These are phyloP conservation scores for Leptinotarsa undecemlineata DNA, from an alignment of 1,140 invertebrate species.

Conservation along the genomic window DNA sequence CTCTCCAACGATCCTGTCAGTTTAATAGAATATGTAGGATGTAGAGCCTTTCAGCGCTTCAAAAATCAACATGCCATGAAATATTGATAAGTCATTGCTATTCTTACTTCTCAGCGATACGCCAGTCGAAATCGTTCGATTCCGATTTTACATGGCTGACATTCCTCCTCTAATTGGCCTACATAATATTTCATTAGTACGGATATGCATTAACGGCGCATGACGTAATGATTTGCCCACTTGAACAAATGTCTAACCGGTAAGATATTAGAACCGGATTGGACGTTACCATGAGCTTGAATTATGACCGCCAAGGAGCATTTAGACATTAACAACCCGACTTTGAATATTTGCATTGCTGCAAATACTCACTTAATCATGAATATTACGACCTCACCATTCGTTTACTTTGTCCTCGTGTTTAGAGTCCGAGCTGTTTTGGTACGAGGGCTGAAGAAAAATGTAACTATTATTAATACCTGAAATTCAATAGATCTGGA, in stretches of 20 bases:
- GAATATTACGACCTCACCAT: slow-evolving; percentile 13
- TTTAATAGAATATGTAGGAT: too few relatives aligned
- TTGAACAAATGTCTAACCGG: not conserved
- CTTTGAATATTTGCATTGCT: slow-evolving; percentile 12
- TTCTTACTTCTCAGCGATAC: not conserved
- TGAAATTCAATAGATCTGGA: too few relatives aligned
- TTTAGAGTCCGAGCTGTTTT: not conserved
- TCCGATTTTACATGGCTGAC: slow-evolving; percentile 7
- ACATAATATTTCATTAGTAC: slow-evolving; percentile 8
- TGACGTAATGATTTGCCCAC: slow-evolving; percentile 16
- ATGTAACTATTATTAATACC: too few relatives aligned
- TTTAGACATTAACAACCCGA: slow-evolving; percentile 17
- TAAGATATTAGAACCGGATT: slow-evolving; percentile 3
- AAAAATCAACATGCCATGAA: slow-evolving; percentile 6
- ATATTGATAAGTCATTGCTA: slow-evolving; percentile 8
- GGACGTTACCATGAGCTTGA: slow-evolving; percentile 7
- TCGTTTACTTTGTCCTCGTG: not conserved
- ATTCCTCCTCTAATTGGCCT: slow-evolving; percentile 7
- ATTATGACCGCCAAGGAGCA: not conserved
- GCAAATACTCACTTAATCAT: slow-evolving; percentile 17
- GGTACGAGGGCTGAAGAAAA: not conserved
- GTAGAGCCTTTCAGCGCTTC: not conserved
- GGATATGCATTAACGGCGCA: slow-evolving; percentile 1
- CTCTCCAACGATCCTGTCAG: not conserved
- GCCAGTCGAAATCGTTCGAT: not conserved